These are phyloP conservation scores for Sander lucioperca DNA, from an alignment of 2,113 vertebrate species.

Conservation along the genomic window DNA sequence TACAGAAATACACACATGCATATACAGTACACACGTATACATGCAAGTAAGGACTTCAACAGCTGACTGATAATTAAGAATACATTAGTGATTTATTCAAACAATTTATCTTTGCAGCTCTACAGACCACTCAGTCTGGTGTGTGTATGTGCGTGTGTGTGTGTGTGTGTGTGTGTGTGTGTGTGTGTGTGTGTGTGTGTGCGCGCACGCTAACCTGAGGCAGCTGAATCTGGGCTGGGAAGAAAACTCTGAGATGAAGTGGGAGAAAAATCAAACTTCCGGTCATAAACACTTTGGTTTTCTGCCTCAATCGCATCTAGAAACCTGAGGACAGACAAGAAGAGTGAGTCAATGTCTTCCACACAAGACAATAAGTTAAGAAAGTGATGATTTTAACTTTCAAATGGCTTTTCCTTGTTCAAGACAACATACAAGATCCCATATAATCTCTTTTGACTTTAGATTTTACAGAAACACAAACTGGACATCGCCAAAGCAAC, in stretches of 20 bases:
- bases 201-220: slow-evolving; percentile 49
- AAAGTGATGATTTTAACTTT: not conserved
- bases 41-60: not conserved
- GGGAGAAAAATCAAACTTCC: slow-evolving; percentile 83
- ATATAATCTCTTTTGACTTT: rapidly evolving
- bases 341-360: not conserved
- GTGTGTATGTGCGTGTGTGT: no score
- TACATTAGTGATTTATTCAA: not conserved
- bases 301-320: slow-evolving; percentile 85
- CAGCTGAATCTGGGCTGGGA: slow-evolving; percentile 50
- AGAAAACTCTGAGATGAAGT: slow-evolving; percentile 55
- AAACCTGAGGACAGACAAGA: slow-evolving; percentile 73
- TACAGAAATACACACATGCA: not conserved
- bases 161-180: no score
- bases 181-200: no score
- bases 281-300: slow-evolving; percentile 56
- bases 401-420: slow-evolving; percentile 14
- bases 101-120: not conserved
- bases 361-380: not conserved
- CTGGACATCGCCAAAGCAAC: not conserved
- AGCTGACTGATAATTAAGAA: not conserved
- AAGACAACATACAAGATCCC: not conserved
- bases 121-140: not conserved
- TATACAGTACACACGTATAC: not conserved
- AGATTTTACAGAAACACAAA: slow-evolving; percentile 15